Evolutionary conservation across 64 coral and sea anemone species (phyloP), one percentile per base, ranked within the genome.

Genomic region (Actinia tenebrosa): DNA sequence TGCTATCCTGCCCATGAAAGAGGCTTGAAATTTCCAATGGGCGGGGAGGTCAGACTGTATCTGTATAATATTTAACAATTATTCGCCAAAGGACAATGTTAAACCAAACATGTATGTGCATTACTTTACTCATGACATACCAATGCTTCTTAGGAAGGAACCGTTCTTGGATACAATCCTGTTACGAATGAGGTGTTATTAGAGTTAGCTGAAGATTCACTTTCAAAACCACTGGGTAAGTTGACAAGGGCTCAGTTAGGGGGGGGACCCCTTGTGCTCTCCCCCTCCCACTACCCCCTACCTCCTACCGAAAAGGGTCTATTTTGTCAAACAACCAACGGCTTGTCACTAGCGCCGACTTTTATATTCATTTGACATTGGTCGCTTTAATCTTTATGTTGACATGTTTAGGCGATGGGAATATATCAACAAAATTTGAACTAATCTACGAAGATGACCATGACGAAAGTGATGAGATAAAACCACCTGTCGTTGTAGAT

Each of bases 331-430:
- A 58, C 10, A 11, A 58, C 15, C 7, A 58, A 58, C 56, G 15
- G 10, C 56, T 58, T 42, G 69, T 16, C 69, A 75, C 69, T 75
- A 7, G 3, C 25, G 69, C 14, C 69, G 27, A 13, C 69, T 75
- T 75, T 9, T 27, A 75, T n/a, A 30, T n/a, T 42, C 4, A 75
- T 75, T 43, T 3, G 1, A 75, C 42, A 0, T 13, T 30, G 7
- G 13, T 75, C 1, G n/a, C 42, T 30, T 75, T 75, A 42, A 75
- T 75, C 11, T 42, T 0, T 75, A 75, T 42, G 10, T 72, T 72
- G 69, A 72, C 13, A 13, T 72, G 23, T 81, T 81, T 81, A 81
- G 79, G 79, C 45, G 79, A 81, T 81, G 79, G 79, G 17, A 81
- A 81, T 53, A 81, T 81, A 81, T 81, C 79, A 20, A 81, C 15